A percentile compares a stretch with the other conserved stretches of the same genome.
Conservation (phyloP, 2,888 invertebrate genomes). For the Brassicogethes aeneus region DNA sequence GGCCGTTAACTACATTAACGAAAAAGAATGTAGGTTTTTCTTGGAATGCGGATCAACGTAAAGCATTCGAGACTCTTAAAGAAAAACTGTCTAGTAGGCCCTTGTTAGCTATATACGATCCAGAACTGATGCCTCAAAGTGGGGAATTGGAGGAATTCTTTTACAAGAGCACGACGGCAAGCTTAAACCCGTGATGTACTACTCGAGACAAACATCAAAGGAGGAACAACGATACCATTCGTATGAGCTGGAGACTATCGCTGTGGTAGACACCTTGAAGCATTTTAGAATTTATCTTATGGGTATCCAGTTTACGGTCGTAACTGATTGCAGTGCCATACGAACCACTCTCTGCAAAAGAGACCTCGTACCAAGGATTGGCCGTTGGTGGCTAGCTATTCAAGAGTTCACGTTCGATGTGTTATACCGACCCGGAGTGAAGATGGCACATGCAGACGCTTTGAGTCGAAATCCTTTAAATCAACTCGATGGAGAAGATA, state of each 20-base stretch:
- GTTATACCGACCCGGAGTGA: too few species aligned
- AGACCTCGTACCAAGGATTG: too few species aligned
- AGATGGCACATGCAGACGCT: too few species aligned
- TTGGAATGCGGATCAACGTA: too few species aligned
- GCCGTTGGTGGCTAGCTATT: too few species aligned
- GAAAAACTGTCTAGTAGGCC: constrained; percentile 10
- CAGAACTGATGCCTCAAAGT: constrained; percentile 22
- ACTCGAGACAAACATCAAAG: constrained; percentile 1
- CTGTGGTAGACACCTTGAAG: constrained; percentile 5
- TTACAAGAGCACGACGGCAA: constrained; percentile 11
- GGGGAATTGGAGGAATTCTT: too few species aligned
- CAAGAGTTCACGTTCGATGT: too few species aligned
- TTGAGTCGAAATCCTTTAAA: too few species aligned
- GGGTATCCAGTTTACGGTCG: background rate
- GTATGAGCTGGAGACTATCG: constrained; percentile 3
- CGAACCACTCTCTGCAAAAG: too few species aligned
- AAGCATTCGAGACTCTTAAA: constrained; percentile 13
- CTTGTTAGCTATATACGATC: constrained; percentile 17
- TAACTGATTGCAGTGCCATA: constrained; percentile 2
- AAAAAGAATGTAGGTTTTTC: constrained; percentile 12
- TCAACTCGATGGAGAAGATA: constrained; percentile 9
- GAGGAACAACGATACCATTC: constrained; percentile 2
- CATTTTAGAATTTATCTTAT: too few species aligned
- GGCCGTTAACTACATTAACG: constrained; percentile 19
- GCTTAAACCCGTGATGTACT: constrained; percentile 6